Percentiles rank a stretch among this genome's conserved stretches.
Conservation (phyloP, 2,113 vertebrate species). For the Conger conger region DNA sequence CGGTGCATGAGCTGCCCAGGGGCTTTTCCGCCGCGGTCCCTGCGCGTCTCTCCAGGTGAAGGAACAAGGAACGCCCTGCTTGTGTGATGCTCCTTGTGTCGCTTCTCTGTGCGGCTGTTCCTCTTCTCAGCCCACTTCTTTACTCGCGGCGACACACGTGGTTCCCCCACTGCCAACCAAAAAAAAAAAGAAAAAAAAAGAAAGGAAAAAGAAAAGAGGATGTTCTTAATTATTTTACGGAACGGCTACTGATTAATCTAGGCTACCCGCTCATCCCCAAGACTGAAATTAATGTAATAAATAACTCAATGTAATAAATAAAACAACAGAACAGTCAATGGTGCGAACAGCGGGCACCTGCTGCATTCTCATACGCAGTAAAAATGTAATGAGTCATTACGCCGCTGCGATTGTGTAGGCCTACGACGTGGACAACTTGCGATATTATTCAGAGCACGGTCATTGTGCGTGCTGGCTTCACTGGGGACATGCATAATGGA, state of each 20-base stretch:
- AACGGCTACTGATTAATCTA: not conserved
- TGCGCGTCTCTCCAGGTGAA: constrained; percentile 27
- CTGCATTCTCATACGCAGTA: not conserved
- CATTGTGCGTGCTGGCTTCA: not conserved
- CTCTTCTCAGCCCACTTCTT: not conserved
- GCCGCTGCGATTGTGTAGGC: not conserved
- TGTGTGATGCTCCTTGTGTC: not conserved
- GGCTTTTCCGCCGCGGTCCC: not conserved
- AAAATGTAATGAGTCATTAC: not conserved
- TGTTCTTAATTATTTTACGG: not conserved
- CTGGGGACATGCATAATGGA: no score
- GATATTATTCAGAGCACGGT: not conserved
- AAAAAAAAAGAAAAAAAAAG: not conserved
- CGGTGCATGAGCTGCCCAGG: not conserved
- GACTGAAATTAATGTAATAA: not conserved
- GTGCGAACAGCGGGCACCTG: not conserved
- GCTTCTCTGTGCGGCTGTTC: not conserved
- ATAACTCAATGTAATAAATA: not conserved
- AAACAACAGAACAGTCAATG: not conserved
- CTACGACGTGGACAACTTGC: not conserved
- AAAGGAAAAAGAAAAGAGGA: not conserved
- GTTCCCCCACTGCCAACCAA: not conserved
- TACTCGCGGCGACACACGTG: constrained; percentile 17
- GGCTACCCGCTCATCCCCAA: not conserved
- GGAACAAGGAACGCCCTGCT: constrained; percentile 12